phyloP scores from a whole-genome alignment of 2,113 vertebrate genomes.

The Catharus minimus region DNA sequence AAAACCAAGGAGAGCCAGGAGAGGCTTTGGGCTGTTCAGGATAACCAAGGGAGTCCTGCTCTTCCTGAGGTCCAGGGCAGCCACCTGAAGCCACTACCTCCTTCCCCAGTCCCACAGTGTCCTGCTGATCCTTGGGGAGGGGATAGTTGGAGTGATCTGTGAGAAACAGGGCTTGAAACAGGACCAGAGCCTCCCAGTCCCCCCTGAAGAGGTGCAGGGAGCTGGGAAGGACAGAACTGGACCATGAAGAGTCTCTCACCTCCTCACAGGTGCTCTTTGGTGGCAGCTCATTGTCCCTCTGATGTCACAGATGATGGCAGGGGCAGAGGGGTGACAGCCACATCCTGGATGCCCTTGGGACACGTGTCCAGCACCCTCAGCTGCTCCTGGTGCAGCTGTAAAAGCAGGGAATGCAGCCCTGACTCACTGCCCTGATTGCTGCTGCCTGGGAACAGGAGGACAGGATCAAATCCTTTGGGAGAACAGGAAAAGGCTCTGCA shows the following conservation, averaged over 20 bases:
- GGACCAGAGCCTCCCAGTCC: not conserved
- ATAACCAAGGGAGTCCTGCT: not conserved
- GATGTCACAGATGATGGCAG: accelerated
- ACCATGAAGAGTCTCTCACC: not conserved
- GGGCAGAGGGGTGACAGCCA: not conserved
- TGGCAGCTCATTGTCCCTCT: not conserved
- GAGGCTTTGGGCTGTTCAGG: not conserved
- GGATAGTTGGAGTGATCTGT: not conserved
- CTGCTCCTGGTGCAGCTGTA: not conserved
- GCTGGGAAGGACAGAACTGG: not conserved
- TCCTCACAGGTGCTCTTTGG: not conserved
- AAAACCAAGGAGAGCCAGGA: not conserved
- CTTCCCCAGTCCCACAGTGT: not conserved
- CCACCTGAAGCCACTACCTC: not conserved
- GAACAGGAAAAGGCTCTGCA: not conserved
- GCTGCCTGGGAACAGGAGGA: not conserved
- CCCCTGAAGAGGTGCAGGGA: not conserved
- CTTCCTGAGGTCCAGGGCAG: not conserved
- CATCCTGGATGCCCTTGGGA: not conserved
- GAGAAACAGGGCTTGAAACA: not conserved
- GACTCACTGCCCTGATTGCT: not conserved
- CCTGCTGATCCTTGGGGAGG: not conserved
- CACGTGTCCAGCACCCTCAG: not conserved
- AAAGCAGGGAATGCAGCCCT: not conserved
- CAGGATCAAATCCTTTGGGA: not conserved